These are phyloP conservation scores for Nyleta sp. DNA, from an alignment of 2,888 invertebrate species.

Conservation along the genomic window DNA sequence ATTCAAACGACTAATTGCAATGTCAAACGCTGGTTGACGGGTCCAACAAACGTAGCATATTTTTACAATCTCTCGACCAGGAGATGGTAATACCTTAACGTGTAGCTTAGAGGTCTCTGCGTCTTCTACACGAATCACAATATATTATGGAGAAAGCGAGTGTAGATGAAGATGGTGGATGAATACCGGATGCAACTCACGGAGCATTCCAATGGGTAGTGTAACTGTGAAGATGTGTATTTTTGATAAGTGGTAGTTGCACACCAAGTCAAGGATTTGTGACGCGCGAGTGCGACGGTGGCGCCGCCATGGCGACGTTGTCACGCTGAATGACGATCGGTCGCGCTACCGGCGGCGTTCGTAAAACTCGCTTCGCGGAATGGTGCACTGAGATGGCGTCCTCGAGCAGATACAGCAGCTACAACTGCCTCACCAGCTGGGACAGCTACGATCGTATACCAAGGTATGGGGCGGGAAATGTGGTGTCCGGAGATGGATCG, in stretches of 20 bases:
- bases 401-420: conserved; percentile 93
- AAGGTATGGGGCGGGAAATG: conserved; percentile 85
- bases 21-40: conserved; percentile 80
- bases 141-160: too few species aligned
- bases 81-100: conserved; percentile 54
- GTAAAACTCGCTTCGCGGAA: conserved; percentile 61
- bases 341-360: conserved; percentile 53
- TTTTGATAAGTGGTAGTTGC: too few species aligned
- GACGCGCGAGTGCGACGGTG: too few species aligned
- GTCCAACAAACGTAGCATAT: conserved; percentile 82
- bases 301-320: too few species aligned
- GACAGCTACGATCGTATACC: conserved; percentile 96
- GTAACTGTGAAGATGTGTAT: too few species aligned
- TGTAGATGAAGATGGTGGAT: too few species aligned
- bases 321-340: conserved; percentile 61
- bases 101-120: not conserved
- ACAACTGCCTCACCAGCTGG: conserved; percentile 95
- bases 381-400: conserved; percentile 84
- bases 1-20: conserved; percentile 47
- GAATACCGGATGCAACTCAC: too few species aligned
- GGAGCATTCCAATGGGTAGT: too few species aligned
- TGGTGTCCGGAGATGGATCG: too few species aligned
- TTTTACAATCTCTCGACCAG: conserved; percentile 69
- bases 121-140: conserved; percentile 13
- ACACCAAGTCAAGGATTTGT: too few species aligned